phyloP scores from a whole-genome alignment of 2,113 vertebrate genomes.

The Tupaia tana region DNA sequence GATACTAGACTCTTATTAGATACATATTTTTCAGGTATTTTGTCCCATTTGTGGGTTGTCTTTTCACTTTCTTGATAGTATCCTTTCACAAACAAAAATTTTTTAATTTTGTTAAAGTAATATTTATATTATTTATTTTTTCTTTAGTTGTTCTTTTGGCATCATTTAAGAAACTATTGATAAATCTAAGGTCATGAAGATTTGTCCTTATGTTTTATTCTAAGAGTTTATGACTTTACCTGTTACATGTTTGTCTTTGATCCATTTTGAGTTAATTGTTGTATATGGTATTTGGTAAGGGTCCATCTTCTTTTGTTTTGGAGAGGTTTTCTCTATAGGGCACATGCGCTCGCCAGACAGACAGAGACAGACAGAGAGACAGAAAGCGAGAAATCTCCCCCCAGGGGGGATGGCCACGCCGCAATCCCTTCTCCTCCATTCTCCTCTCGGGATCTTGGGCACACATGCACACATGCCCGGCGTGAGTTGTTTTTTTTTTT shows the following conservation, averaged over 20 bases:
- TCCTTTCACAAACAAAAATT: not conserved
- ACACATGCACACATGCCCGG: too few relatives aligned
- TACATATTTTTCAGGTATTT: slow-evolving; percentile 7
- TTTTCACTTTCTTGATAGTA: slow-evolving; percentile 29
- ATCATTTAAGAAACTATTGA: slow-evolving; percentile 34
- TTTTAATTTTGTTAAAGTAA: slow-evolving; percentile 7
- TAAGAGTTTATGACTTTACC: not conserved
- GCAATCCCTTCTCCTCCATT: too few relatives aligned
- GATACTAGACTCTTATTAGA: not conserved
- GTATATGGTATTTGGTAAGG: not conserved
- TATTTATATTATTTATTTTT: not conserved
- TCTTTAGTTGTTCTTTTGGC: not conserved
- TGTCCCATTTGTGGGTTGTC: not conserved
- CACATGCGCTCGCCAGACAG: too few relatives aligned
- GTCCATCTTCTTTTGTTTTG: not conserved
- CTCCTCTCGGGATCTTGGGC: too few relatives aligned
- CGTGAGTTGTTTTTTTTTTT: too few relatives aligned
- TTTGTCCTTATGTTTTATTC: not conserved
- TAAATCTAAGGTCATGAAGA: not conserved
- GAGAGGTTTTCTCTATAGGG: too few relatives aligned
- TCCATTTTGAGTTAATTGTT: not conserved
- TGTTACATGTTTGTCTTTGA: not conserved
- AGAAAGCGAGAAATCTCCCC: too few relatives aligned
- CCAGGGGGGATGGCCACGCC: too few relatives aligned
- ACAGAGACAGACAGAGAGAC: too few relatives aligned